These are phyloP conservation scores for Glyptemys insculpta DNA, from an alignment of 2,797 vertebrate species.

Conservation along the genomic window DNA sequence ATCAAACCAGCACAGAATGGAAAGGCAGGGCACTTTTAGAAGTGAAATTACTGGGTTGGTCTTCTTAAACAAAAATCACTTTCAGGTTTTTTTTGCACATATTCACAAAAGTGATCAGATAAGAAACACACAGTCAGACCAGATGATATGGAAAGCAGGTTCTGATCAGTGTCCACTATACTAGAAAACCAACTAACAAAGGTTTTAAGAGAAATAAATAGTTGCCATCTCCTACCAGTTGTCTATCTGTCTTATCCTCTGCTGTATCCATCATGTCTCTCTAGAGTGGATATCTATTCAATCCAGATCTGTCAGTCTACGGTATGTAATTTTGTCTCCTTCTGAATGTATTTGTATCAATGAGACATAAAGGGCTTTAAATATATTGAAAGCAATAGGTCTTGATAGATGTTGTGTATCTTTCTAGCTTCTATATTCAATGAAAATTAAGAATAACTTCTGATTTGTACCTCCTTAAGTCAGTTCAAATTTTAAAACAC, in stretches of 20 bases:
- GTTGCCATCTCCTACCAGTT: not conserved
- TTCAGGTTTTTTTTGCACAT: not conserved
- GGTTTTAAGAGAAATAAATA: not conserved
- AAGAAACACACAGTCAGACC: not conserved
- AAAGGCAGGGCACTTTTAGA: not conserved
- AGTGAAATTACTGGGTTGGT: not conserved
- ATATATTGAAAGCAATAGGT: constrained; percentile 19
- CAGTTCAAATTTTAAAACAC: not conserved
- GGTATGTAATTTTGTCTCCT: constrained; percentile 41
- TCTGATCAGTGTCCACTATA: not conserved
- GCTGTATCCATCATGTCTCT: not conserved
- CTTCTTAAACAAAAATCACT: not conserved
- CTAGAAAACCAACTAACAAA: not conserved
- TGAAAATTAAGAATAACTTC: not conserved
- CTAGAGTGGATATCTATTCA: constrained; percentile 27
- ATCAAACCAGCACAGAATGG: not conserved
- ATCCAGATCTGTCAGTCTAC: constrained; percentile 37
- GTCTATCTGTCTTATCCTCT: not conserved
- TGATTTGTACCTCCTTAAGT: not conserved
- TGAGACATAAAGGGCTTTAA: not conserved
- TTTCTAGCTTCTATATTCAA: not conserved
- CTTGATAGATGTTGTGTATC: not conserved
- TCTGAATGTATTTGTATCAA: constrained; percentile 44
- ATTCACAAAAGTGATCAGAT: not conserved
- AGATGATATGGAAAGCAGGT: not conserved